phyloP scores from a whole-genome alignment of 2,797 vertebrate genomes.

The Microchirus variegatus region DNA sequence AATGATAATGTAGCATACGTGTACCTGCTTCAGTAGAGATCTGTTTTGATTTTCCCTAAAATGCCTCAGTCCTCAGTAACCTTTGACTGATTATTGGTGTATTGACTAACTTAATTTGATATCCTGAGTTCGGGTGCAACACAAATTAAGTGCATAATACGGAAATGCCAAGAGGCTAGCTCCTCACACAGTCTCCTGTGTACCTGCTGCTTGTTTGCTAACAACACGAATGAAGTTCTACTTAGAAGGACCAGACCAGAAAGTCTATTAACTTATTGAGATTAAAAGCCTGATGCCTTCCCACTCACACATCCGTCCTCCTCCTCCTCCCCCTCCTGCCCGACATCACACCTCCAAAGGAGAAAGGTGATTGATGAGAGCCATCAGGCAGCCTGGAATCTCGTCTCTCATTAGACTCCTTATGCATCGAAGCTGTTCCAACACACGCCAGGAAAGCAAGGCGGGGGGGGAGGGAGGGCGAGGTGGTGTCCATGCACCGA shows the following conservation, averaged over 20 bases:
- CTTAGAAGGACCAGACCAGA: conserved; percentile 54
- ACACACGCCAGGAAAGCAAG: conserved; percentile 34
- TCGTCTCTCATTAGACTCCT: conserved; percentile 81
- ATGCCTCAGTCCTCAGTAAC: conserved; percentile 37
- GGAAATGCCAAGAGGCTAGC: conserved; percentile 46
- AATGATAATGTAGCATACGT: neutral
- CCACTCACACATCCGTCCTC: conserved; percentile 42
- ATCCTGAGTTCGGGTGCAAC: conserved; percentile 54
- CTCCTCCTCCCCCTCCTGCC: conserved; percentile 47
- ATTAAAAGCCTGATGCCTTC: conserved; percentile 82
- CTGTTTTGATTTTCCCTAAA: conserved; percentile 19
- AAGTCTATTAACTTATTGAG: conserved; percentile 85
- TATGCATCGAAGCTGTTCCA: conserved; percentile 67
- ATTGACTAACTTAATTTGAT: conserved; percentile 56
- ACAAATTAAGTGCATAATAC: conserved; percentile 56
- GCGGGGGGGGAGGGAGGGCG: neutral
- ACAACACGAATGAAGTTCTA: conserved; percentile 65
- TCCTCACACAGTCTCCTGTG: conserved; percentile 35
- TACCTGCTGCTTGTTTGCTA: conserved; percentile 63
- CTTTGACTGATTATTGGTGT: conserved; percentile 53
- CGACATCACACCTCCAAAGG: conserved; percentile 77
- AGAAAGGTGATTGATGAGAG: conserved; percentile 84
- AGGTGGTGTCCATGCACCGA: conserved; percentile 44
- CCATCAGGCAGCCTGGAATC: conserved; percentile 81
- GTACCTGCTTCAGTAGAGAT: conserved; percentile 17